Percentiles rank a stretch among this genome's conserved stretches.
phyloP scores from a whole-genome alignment of 2,888 invertebrate species.

The Homarus gammarus region DNA sequence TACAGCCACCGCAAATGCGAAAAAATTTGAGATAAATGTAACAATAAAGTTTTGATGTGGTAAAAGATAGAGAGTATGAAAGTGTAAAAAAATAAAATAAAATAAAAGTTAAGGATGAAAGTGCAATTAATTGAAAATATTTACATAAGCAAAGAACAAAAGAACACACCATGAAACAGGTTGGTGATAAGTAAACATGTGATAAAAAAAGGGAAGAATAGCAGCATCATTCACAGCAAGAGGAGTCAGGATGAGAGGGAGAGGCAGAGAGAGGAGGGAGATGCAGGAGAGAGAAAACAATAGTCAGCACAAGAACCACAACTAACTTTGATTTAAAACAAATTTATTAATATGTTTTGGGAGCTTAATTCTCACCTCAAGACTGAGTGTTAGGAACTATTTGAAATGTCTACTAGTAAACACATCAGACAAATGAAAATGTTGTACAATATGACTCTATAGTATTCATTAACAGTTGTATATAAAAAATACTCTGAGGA shows the following conservation, averaged over 20 bases:
- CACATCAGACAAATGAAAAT: background rate
- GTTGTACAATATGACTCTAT: too few species aligned
- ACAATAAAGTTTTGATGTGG: background rate
- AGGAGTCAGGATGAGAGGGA: background rate
- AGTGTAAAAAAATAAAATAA: background rate
- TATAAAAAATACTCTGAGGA: background rate
- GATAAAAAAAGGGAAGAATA: background rate
- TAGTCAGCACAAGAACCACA: background rate
- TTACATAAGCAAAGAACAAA: too few species aligned
- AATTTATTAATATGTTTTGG: background rate
- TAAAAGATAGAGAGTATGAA: background rate
- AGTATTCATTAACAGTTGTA: background rate
- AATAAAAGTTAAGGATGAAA: too few species aligned
- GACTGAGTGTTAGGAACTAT: background rate
- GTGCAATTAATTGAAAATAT: too few species aligned
- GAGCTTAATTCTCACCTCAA: background rate
- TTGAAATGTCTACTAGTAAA: background rate
- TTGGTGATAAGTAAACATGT: too few species aligned
- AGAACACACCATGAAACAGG: too few species aligned
- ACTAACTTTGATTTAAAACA: background rate
- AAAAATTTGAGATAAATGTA: background rate
- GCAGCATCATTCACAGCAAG: background rate
- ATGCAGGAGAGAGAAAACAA: slow-evolving; percentile 11
- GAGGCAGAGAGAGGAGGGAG: background rate
- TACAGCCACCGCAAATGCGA: background rate